These are phyloP conservation scores for Clepsis dumicolana DNA, from an alignment of 2,888 invertebrate genomes.

Conservation along the genomic window DNA sequence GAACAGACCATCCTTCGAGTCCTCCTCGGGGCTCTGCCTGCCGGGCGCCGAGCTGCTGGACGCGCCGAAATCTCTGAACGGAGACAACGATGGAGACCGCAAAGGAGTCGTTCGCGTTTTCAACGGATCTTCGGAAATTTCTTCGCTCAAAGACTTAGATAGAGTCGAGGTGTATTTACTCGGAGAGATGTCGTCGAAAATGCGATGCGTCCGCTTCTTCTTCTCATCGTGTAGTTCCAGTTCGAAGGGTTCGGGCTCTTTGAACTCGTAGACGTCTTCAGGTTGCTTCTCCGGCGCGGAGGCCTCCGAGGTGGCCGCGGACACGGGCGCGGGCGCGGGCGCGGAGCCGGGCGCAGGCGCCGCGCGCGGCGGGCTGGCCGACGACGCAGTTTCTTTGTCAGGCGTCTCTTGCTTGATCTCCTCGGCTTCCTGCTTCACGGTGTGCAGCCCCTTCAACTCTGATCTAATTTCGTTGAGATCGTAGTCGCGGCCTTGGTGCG, in stretches of 20 bases:
- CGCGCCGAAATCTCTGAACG: constrained; percentile 74
- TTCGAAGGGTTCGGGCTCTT: constrained; percentile 95
- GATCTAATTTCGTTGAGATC: constrained; percentile 94
- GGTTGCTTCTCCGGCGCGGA: constrained; percentile 73
- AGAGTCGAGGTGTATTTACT: constrained; percentile 79
- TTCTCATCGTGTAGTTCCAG: constrained; percentile 89
- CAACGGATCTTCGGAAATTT: constrained; percentile 80
- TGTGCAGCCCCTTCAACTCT: constrained; percentile 91
- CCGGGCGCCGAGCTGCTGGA: constrained; percentile 85
- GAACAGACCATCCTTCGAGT: constrained; percentile 87
- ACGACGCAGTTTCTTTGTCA: constrained; percentile 57
- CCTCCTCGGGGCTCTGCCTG: constrained; percentile 87
- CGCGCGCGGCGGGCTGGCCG: constrained; percentile 48
- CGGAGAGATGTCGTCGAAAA: constrained; percentile 83
- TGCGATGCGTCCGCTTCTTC: constrained; percentile 81
- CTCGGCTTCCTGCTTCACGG: constrained; percentile 82
- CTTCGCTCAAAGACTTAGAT: constrained; percentile 84
- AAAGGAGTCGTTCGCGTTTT: constrained; percentile 65
- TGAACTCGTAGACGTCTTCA: constrained; percentile 94
- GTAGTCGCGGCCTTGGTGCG: constrained; percentile 88
- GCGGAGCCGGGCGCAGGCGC: constrained; percentile 47
- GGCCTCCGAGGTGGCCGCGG: constrained; percentile 57
- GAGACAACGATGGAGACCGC: constrained; percentile 77
- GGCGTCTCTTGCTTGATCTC: constrained; percentile 66
- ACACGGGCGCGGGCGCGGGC: constrained; percentile 46